Base-by-base conservation (phyloP, 2,113 vertebrate species). In the Hymenochirus boettgeri region DNA sequence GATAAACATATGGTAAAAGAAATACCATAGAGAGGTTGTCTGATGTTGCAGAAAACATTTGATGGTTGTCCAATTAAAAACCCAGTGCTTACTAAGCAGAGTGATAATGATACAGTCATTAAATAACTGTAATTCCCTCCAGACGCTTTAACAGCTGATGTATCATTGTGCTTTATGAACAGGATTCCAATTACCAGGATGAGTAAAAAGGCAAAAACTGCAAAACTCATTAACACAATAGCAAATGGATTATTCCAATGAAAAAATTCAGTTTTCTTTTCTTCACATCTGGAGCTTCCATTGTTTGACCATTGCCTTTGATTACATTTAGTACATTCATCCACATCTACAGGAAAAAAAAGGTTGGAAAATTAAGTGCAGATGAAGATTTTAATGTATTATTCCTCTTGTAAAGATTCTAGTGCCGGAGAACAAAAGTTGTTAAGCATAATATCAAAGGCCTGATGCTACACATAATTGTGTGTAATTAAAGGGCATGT, bases 1-100 rank as follows among this genome's bases (percentile, higher is more conserved):
- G 85, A 81, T 8, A 88, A 69, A 35, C 77, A 80, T 21, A 84
- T 57, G n/a, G 81, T 82, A 63, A 85, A 88, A 52, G 83, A 79
- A 24, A 88, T 63, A 4, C 75, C 78, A 12, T 82, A 85, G 62
- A 81, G 57, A 10, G 76, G 56, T 61, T 88, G 83, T 19, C 78
- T 82, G 12, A 80, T 70, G 19, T 29, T 55, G 65, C 86, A 88
- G 1, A 76, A 57, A 55, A 76, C 56, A 5, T 65, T 1, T 8
- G 2, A 75, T 15, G 84, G 84, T 47, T 61, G 46, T 7, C 73
- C 82, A 47, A 86, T 77, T 39, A 84, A 88, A 11, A 77, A 69
- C 3, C 80, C 48, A 2, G 80, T 73, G 10, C 80, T 80, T 11
- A 47, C 29, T 1, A 85, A 82, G 62, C 82, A 80, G 25, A 76